Percentiles rank a stretch among this genome's conserved stretches.
These are phyloP conservation scores for Staurois parvus DNA, from an alignment of 2,797 vertebrate genomes.

Conservation along the genomic window DNA sequence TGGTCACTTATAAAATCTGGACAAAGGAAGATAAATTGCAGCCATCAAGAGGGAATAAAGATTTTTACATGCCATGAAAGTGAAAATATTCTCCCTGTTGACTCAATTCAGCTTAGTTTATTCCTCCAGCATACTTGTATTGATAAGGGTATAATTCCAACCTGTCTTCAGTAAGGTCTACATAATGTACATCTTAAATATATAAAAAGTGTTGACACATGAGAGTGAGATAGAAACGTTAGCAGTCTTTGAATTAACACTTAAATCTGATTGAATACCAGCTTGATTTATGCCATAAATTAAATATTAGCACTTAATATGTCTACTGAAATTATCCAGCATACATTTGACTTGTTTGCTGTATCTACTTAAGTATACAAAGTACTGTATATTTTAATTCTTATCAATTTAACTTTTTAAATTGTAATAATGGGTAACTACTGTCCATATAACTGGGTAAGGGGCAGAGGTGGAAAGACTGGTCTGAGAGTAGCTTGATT, in stretches of 20 bases:
- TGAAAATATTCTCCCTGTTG: constrained; percentile 60
- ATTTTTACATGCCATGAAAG: constrained; percentile 63
- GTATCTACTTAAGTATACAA: not conserved
- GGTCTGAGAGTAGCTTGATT: no score
- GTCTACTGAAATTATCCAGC: not conserved
- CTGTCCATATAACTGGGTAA: no score
- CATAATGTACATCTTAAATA: constrained; percentile 29
- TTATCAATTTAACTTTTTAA: not conserved
- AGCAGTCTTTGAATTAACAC: constrained; percentile 32
- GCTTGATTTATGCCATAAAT: not conserved
- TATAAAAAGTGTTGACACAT: constrained; percentile 39
- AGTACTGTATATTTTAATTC: not conserved
- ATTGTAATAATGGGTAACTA: no score
- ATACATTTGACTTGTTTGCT: not conserved
- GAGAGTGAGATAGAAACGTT: constrained; percentile 21
- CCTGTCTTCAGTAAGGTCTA: constrained; percentile 34
- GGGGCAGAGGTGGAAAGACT: no score
- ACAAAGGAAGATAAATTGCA: constrained; percentile 63
- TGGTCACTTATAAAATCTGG: constrained; percentile 63
- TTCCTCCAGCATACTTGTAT: constrained; percentile 46
- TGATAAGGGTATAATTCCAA: constrained; percentile 50
- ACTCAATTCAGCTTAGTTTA: constrained; percentile 54
- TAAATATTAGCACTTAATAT: not conserved
- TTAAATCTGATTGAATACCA: not conserved
- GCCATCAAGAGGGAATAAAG: constrained; percentile 61